A percentile compares a stretch with the other conserved stretches of the same genome.
These are phyloP conservation scores for Caradrina clavipalpis DNA, from an alignment of 2,888 invertebrate genomes.

Conservation along the genomic window DNA sequence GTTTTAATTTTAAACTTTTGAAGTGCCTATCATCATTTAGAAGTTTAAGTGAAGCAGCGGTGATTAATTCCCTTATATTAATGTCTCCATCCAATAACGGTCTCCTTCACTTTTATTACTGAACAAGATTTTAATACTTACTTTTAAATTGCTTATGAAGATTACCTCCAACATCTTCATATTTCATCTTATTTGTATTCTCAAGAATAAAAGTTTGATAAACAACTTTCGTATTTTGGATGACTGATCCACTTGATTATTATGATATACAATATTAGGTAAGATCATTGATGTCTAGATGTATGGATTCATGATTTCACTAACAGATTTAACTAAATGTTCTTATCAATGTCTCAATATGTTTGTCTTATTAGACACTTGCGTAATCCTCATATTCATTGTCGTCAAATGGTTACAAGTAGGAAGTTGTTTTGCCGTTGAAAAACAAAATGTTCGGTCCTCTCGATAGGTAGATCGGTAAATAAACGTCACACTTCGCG, in stretches of 20 bases:
- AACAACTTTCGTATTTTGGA: too few relatives aligned
- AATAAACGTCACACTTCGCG: constrained; percentile 7
- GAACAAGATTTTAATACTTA: too few relatives aligned
- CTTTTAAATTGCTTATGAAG: too few relatives aligned
- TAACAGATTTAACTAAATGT: too few relatives aligned
- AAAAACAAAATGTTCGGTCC: not conserved
- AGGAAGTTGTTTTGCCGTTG: not conserved
- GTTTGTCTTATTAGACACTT: not conserved
- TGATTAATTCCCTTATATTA: not conserved
- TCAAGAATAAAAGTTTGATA: too few relatives aligned
- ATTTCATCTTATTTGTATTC: too few relatives aligned
- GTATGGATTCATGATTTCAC: too few relatives aligned
- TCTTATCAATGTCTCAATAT: not conserved
- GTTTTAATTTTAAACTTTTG: constrained; percentile 15
- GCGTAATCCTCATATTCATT: not conserved
- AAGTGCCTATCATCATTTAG: constrained; percentile 27
- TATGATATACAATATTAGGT: too few relatives aligned
- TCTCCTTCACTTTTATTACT: not conserved
- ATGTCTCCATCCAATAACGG: not conserved
- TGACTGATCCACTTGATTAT: too few relatives aligned
- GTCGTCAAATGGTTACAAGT: not conserved
- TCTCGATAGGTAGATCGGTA: not conserved
- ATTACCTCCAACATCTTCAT: too few relatives aligned
- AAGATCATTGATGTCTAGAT: too few relatives aligned
- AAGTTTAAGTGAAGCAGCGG: constrained; percentile 8